Conservation (phyloP, 1,140 invertebrate species). For the Sminthurinus signatus region DNA sequence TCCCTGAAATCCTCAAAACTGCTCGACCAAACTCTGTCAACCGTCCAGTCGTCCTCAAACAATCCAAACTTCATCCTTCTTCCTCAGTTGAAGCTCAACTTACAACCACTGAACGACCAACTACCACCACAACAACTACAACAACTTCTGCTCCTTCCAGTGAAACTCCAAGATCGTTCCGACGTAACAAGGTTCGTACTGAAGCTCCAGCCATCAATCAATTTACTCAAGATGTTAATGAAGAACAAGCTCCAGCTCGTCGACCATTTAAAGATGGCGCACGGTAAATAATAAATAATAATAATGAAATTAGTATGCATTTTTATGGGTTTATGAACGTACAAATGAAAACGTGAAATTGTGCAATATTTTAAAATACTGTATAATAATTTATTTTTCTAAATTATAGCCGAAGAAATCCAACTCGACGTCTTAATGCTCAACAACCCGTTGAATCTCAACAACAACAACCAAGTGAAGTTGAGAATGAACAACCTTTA, state of each 20-base stretch:
- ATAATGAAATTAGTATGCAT: too few species aligned
- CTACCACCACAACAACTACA: slow-evolving; percentile 13
- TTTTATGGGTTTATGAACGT: too few species aligned
- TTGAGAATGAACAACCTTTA: neutral
- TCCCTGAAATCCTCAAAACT: slow-evolving; percentile 7
- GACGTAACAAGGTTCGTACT: neutral
- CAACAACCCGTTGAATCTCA: neutral
- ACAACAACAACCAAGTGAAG: slow-evolving; percentile 4
- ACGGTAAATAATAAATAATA: too few species aligned
- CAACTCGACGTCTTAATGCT: slow-evolving; percentile 14
- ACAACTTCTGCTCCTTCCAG: slow-evolving; percentile 14
- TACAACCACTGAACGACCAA: neutral
- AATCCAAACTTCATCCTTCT: slow-evolving; percentile 18
- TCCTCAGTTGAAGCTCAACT: slow-evolving; percentile 9
- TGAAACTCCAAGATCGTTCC: slow-evolving; percentile 1
- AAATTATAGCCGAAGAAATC: slow-evolving; percentile 13
- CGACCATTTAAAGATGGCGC: slow-evolving; percentile 10
- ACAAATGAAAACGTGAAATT: too few species aligned
- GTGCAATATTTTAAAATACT: neutral
- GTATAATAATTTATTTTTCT: neutral
- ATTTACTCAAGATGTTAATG: neutral
- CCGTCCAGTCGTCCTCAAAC: slow-evolving; percentile 34
- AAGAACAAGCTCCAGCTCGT: neutral
- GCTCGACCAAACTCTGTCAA: slow-evolving; percentile 21
- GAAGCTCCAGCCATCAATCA: slow-evolving; percentile 8